Evolutionary conservation across 2,888 invertebrate species (phyloP).

Genomic region (Pilophorus perplexus): DNA sequence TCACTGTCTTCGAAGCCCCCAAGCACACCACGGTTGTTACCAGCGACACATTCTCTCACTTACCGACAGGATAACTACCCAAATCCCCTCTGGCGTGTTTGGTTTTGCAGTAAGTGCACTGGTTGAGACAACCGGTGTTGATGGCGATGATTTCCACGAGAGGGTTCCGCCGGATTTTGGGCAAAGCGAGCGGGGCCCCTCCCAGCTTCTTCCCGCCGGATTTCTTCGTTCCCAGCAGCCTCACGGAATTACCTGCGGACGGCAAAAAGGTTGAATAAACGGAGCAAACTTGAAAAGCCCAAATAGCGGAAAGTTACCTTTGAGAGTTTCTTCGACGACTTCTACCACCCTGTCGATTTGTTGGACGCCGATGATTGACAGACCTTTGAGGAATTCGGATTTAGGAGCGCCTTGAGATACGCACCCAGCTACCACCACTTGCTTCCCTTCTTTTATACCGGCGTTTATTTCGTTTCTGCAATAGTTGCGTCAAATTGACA

Average conservation of each 20-base stretch:
- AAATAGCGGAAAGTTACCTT: conserved; percentile 60
- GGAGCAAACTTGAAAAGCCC: no score
- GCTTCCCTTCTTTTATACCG: conserved; percentile 70
- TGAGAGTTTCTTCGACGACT: conserved; percentile 95
- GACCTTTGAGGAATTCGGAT: conserved; percentile 65
- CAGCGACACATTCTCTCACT: conserved; percentile 11
- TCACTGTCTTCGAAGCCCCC: no score
- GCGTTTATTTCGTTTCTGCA: conserved; percentile 76
- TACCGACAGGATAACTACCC: conserved; percentile 80
- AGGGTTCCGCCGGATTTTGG: conserved; percentile 93
- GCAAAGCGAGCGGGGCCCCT: conserved; percentile 81
- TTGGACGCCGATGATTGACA: conserved; percentile 96
- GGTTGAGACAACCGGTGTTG: conserved; percentile 94
- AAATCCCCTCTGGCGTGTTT: conserved; percentile 95
- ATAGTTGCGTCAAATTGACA: background rate
- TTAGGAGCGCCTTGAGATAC: conserved; percentile 92
- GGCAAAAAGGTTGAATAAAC: no score
- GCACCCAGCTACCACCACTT: conserved; percentile 94
- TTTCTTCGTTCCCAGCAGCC: conserved; percentile 78
- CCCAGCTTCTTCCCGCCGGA: conserved; percentile 73
- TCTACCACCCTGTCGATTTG: conserved; percentile 97
- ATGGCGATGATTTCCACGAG: conserved; percentile 96
- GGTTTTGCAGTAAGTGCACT: conserved; percentile 98
- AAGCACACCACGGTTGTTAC: no score
- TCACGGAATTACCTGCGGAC: conserved; percentile 69